A percentile compares a stretch with the other conserved stretches of the same genome.
phyloP scores from a whole-genome alignment of 2,113 vertebrate genomes.

The Oreochromis aureus region DNA sequence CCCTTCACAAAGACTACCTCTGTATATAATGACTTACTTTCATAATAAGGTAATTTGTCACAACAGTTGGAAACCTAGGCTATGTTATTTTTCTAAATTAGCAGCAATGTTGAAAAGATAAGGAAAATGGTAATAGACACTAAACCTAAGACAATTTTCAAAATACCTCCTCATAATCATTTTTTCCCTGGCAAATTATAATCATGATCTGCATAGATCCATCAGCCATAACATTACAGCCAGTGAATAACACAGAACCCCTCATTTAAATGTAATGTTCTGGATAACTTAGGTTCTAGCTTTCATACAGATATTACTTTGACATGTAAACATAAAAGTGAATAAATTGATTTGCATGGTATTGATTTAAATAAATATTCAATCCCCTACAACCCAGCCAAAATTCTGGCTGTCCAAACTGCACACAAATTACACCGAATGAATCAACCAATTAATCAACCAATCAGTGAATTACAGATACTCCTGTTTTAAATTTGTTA shows the following conservation, averaged over 20 bases:
- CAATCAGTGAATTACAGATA: background rate
- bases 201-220: background rate
- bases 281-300: background rate
- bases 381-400: background rate
- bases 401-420: background rate
- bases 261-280: background rate
- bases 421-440: background rate
- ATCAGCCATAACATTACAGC: background rate
- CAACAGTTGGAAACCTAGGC: background rate
- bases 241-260: background rate
- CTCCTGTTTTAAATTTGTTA: background rate
- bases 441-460: background rate
- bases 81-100: background rate
- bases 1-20: background rate
- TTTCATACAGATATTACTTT: background rate
- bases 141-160: background rate
- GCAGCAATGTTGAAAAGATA: background rate
- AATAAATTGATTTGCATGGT: background rate
- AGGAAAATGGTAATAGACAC: background rate
- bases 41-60: background rate
- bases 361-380: background rate
- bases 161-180: background rate
- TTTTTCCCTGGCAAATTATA: background rate
- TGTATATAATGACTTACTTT: background rate
- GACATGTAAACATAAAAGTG: background rate